Evolutionary conservation across 2,797 vertebrate species (phyloP).

Genomic region (Coregonus ussuriensis): DNA sequence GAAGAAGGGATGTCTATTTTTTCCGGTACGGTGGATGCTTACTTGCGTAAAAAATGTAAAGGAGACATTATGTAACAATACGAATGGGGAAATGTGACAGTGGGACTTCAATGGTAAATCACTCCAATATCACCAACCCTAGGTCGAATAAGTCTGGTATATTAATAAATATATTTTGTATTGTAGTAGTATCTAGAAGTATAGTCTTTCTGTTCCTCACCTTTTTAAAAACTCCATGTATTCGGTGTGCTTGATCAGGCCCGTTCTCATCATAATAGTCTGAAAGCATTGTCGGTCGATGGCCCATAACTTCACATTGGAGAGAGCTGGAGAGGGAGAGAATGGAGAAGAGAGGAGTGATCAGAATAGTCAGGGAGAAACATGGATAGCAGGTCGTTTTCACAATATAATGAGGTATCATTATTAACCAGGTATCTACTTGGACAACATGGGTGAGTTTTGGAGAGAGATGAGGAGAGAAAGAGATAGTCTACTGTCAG

Average conservation of each 20-base stretch:
- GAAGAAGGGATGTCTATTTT: not conserved
- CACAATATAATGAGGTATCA: not conserved
- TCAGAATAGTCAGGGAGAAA: constrained; percentile 10
- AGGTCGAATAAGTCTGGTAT: no score
- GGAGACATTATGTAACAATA: not conserved
- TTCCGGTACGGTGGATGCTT: constrained; percentile 15
- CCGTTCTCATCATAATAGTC: constrained; percentile 83
- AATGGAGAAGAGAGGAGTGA: not conserved
- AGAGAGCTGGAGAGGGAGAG: constrained; percentile 59
- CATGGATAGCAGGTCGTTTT: not conserved
- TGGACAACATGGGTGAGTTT: not conserved
- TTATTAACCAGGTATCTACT: not conserved
- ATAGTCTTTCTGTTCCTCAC: constrained; percentile 50
- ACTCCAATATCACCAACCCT: not conserved
- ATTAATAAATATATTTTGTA: not conserved
- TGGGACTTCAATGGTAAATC: not conserved
- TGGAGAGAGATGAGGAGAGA: not conserved
- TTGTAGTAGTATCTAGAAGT: not conserved
- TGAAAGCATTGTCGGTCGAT: constrained; percentile 82
- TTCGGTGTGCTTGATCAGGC: constrained; percentile 79
- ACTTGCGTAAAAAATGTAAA: constrained; percentile 2
- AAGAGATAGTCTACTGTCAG: constrained; percentile 36
- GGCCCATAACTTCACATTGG: constrained; percentile 80
- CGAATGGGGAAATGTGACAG: not conserved
- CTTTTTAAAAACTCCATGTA: constrained; percentile 81